Conservation (phyloP, 2,888 invertebrate genomes). For the Venusia cambrica region DNA sequence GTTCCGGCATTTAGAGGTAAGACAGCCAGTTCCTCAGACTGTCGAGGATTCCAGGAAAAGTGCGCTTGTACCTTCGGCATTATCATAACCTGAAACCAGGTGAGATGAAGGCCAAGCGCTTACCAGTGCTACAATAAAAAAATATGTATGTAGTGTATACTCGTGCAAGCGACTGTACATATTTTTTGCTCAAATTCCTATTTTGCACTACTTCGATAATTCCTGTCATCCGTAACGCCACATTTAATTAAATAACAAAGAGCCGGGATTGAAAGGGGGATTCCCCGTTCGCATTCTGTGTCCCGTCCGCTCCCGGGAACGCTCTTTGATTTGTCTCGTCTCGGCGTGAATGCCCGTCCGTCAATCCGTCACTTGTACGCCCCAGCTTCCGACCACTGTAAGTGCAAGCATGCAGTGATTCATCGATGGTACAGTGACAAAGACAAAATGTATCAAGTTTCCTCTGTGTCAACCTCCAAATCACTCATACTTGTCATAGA, state of each 20-base stretch:
- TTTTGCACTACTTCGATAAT: neutral
- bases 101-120: too few relatives aligned
- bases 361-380: conserved; percentile 49
- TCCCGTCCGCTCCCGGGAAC: conserved; percentile 11
- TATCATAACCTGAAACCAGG: too few relatives aligned
- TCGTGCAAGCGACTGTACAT: too few relatives aligned
- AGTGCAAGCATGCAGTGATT: conserved; percentile 7
- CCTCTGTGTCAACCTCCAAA: too few relatives aligned
- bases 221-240: conserved; percentile 20
- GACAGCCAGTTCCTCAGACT: too few relatives aligned
- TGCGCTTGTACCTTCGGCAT: too few relatives aligned
- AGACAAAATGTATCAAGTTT: neutral
- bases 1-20: too few relatives aligned
- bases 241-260: conserved; percentile 40
- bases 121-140: too few relatives aligned
- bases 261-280: conserved; percentile 35
- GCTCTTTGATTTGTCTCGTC: conserved; percentile 52
- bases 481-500: too few relatives aligned
- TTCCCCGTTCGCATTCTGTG: conserved; percentile 22
- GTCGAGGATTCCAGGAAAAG: too few relatives aligned
- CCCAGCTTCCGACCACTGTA: conserved; percentile 37
- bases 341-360: conserved; percentile 48
- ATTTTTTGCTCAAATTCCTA: conserved; percentile 23
- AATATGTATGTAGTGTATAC: too few relatives aligned
- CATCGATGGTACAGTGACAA: neutral